Evolutionary conservation across 2,113 vertebrate genomes (phyloP).

Genomic region (Forbesichthys agassizii): DNA sequence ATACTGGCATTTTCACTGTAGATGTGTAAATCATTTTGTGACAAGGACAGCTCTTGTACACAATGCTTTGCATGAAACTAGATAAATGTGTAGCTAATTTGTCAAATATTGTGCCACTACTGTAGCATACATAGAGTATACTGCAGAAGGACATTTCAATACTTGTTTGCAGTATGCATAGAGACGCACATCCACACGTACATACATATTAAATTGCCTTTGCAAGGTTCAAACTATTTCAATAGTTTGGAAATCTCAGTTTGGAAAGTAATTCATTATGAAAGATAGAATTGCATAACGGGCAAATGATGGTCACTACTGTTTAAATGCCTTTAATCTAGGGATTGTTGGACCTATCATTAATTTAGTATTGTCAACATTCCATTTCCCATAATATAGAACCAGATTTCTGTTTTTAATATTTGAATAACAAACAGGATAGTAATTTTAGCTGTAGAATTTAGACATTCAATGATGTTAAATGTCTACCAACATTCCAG

Average conservation of each 20-base stretch:
- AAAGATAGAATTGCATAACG: not conserved
- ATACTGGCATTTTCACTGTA: not conserved
- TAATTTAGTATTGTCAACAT: too few species aligned
- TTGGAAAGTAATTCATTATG: not conserved
- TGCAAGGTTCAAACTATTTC: too few species aligned
- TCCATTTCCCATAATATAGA: too few species aligned
- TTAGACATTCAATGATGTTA: too few species aligned
- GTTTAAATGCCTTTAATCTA: too few species aligned
- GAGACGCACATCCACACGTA: not conserved
- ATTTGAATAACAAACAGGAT: too few species aligned
- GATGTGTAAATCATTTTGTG: not conserved
- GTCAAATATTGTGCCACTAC: not conserved
- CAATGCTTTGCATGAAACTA: not conserved
- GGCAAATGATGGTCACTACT: too few species aligned
- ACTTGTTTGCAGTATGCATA: not conserved
- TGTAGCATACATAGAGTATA: not conserved
- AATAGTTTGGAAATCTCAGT: too few species aligned
- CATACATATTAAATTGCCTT: not conserved
- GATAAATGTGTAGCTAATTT: not conserved
- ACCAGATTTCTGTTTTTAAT: too few species aligned
- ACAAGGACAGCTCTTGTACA: not conserved
- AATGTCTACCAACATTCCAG: too few species aligned
- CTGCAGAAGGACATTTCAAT: constrained; percentile 4
- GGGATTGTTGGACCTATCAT: too few species aligned
- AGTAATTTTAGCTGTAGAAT: too few species aligned